Evolutionary conservation across 2,888 invertebrate species (phyloP), one percentile per base, ranked within the genome.

Genomic region (Notocelia uddmanniana): DNA sequence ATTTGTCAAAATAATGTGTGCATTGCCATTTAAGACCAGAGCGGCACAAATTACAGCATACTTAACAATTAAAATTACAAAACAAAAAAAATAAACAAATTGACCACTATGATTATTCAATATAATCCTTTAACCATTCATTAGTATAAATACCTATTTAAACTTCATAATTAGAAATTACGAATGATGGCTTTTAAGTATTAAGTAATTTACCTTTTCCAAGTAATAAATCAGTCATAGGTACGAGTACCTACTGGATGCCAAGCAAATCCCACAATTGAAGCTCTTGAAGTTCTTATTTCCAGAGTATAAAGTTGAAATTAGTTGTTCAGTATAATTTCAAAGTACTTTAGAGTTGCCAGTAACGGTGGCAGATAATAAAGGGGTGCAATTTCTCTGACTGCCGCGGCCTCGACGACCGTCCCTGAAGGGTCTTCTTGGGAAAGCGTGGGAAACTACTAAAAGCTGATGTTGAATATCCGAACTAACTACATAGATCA

Each of bases 341-440:
- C 1, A 1, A 18, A 19, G 2, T 21, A 6, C 2, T 57, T 31
- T 18, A 34, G 18, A n/a, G 50, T 19, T 62, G 18, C 34, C 19
- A 31, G 41, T 18, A 48, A 34, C 15, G 34, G 63, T 69, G 63
- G 63, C 63, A 57, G 48, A 63, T 69, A 57, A 34, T 69, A 57
- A 57, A 69, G 69, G 21, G 63, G 23, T 37, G 9, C 57, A 48
- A 48, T 69, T 69, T 63, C 57, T 69, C 37, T 62, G 19, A 55
- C 31, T 69, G 69, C 48, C 68, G 59, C 23, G 34, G 48, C 34
- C 48, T 21, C 21, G 48, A 34, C 19, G 34, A 48, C 45, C 5
- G 19, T 58, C 48, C 48, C 58, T 31, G n/a, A 31, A 45, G 31
- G 67, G 48, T 67, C 26, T 41, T 8, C 52, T 45, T 18, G 63